A percentile compares a stretch with the other conserved stretches of the same genome.
Evolutionary conservation across 1,140 invertebrate genomes (phyloP).

Genomic region (Ylistrum balloti): DNA sequence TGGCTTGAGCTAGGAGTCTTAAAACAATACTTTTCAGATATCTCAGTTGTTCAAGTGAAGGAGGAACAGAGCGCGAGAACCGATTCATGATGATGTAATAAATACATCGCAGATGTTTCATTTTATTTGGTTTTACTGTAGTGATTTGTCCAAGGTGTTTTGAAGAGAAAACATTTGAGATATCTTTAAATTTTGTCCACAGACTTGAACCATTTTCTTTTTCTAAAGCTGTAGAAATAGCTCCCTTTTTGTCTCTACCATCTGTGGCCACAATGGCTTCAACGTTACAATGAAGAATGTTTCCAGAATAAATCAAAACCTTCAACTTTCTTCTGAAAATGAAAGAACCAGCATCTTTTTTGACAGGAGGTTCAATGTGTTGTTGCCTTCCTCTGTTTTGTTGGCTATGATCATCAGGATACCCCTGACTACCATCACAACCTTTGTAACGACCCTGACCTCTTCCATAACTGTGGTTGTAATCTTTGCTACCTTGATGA

Average conservation of each 20-base stretch:
- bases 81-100: background rate
- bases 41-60: background rate
- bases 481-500: background rate
- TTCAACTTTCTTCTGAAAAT: slow-evolving; percentile 21
- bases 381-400: background rate
- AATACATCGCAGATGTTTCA: background rate
- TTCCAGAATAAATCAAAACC: background rate
- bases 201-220: background rate
- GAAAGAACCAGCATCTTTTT: background rate
- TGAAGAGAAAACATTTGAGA: background rate
- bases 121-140: background rate
- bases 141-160: background rate
- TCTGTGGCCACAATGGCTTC: background rate
- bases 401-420: background rate
- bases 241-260: background rate
- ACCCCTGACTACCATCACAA: too few relatives aligned
- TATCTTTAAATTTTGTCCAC: background rate
- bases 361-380: background rate
- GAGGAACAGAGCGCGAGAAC: background rate
- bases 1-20: background rate
- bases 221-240: background rate
- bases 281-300: background rate
- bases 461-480: background rate
- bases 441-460: too few relatives aligned
- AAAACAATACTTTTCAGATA: background rate